These are phyloP conservation scores for Bhutanitis thaidina DNA, from an alignment of 2,888 invertebrate genomes.

Conservation along the genomic window DNA sequence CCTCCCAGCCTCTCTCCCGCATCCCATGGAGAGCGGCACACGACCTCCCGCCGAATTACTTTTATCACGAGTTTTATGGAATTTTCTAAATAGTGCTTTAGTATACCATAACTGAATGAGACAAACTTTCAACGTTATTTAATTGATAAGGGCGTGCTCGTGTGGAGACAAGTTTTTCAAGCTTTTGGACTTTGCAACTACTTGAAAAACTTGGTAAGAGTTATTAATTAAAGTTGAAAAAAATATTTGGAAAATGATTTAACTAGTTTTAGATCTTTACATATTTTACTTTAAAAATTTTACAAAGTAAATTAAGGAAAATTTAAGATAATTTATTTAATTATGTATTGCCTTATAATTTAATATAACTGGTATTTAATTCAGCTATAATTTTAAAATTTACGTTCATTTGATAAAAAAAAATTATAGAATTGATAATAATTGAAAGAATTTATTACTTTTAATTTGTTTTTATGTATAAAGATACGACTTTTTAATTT, in stretches of 20 bases:
- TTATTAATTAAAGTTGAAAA: background rate
- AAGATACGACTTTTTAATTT: too few relatives aligned
- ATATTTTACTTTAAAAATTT: too few relatives aligned
- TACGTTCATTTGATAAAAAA: too few relatives aligned
- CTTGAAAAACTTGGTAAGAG: constrained; percentile 15
- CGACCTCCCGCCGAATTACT: constrained; percentile 19
- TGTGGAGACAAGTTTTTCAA: constrained; percentile 9
- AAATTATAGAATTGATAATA: too few relatives aligned
- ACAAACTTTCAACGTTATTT: constrained; percentile 3
- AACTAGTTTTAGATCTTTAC: too few relatives aligned
- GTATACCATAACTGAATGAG: background rate
- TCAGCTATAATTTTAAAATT: too few relatives aligned
- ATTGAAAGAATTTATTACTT: too few relatives aligned
- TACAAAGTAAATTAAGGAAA: too few relatives aligned
- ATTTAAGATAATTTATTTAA: too few relatives aligned
- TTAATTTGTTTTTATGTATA: too few relatives aligned
- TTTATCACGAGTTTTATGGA: constrained; percentile 11
- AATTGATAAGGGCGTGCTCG: constrained; percentile 15
- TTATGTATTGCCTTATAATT: too few relatives aligned
- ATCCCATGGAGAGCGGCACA: constrained; percentile 28
- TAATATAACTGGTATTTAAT: too few relatives aligned
- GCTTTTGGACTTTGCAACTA: constrained; percentile 5
- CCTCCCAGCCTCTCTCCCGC: constrained; percentile 39
- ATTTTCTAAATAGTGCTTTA: constrained; percentile 17
- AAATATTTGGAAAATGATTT: background rate